Base-by-base conservation (phyloP, 2,113 vertebrate species). In the Ammodytes marinus region DNA sequence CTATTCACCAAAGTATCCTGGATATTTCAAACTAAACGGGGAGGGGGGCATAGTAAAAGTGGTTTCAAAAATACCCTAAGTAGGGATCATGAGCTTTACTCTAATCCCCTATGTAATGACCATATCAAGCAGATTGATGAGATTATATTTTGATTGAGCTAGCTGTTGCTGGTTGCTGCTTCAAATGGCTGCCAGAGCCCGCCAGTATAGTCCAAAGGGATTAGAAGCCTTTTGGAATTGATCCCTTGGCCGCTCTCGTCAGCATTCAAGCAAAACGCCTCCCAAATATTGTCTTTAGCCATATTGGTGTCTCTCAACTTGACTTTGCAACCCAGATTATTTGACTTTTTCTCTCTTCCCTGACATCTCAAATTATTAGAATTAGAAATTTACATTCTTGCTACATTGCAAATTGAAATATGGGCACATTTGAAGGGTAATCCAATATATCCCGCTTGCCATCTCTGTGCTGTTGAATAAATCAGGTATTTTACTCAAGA, bases 61-160 rank as follows among this genome's bases (percentile, higher is more conserved):
- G 8, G 12, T 47, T 39, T 9, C 61, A 63, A 76, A 54, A 69
- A 55, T 19, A 70, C 37, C 57, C 52, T 55, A 69, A 86, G 55
- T 12, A 53, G 64, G 78, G 82, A 87, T 90, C 74, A 82, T 53
- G 50, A 47, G 49, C 49, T 82, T 86, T 80, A 76, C 15, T 64
- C 17, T 74, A 69, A 87, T 87, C 85, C 81, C 46, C 45, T 19
- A 39, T 68, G 60, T 83, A 88, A 89, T 90, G 84, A 86, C 77
- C 67, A 72, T 80, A 89, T 89, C 63, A 74, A 79, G 80, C 69
- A 84, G 88, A 91, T 49, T 87, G 80, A 91, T 82, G 86, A 86
- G 86, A 89, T 90, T 86, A 87, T 71, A 67, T 64, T 82, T 54
- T 79, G 80, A 87, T 82, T 91, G 79, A 65, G 55, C 42, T 37